phyloP scores from a whole-genome alignment of 2,888 invertebrate species.

The Cordylochernes scorpioides region DNA sequence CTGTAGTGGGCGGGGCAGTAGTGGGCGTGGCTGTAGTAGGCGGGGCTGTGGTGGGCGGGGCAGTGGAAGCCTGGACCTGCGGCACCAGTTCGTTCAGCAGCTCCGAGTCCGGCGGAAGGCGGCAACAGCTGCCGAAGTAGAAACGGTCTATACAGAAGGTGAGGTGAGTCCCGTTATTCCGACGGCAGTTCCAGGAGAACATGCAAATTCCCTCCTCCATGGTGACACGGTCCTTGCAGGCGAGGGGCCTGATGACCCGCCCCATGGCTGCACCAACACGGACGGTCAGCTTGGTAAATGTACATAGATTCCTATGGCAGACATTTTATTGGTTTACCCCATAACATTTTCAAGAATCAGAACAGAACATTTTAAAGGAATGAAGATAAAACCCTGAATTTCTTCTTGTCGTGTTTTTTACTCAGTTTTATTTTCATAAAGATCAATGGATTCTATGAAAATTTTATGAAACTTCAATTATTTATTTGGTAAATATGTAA shows the following conservation, averaged over 20 bases:
- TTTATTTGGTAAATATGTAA: no score
- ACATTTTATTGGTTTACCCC: no score
- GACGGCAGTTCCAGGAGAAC: conserved; percentile 76
- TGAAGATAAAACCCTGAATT: no score
- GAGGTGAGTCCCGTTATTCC: conserved; percentile 64
- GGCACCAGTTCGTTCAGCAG: not conserved
- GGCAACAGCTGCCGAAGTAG: conserved; percentile 77
- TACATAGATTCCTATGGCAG: no score
- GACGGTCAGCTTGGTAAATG: no score
- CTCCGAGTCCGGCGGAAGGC: conserved; percentile 25
- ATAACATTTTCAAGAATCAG: no score
- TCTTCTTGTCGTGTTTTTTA: no score
- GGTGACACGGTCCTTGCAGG: conserved; percentile 39
- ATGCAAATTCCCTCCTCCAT: conserved; percentile 54
- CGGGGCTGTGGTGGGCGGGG: not conserved
- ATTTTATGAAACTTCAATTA: no score
- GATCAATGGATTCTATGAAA: no score
- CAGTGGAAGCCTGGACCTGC: not conserved
- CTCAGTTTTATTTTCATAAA: no score
- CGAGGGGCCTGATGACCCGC: conserved; percentile 64
- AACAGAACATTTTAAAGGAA: no score
- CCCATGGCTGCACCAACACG: no score
- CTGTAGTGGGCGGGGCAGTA: not conserved
- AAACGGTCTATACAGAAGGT: conserved; percentile 78
- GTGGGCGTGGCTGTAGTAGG: not conserved